Percentiles rank a stretch among this genome's conserved stretches.
phyloP scores from a whole-genome alignment of 2,797 vertebrate genomes.

The Chloroceryle inda region DNA sequence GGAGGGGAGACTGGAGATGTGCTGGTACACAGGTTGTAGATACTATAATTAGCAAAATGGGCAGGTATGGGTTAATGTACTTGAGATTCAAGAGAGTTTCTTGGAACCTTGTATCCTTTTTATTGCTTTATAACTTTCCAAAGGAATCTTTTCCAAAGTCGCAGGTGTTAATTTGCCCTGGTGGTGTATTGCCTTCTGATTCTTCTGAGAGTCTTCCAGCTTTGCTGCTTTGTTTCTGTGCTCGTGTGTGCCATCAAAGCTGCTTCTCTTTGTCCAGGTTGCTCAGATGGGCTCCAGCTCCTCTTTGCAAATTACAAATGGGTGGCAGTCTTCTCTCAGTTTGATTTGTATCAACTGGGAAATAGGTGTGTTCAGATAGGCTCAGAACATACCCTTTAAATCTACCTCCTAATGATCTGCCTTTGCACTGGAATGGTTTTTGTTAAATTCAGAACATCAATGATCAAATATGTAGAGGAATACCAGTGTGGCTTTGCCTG shows the following conservation, averaged over 20 bases:
- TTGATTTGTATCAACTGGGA: not conserved
- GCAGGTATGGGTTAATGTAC: not conserved
- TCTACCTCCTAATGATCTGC: not conserved
- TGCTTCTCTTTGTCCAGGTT: not conserved
- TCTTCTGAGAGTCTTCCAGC: not conserved
- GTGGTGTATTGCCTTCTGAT: not conserved
- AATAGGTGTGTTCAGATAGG: not conserved
- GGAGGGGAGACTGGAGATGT: not conserved
- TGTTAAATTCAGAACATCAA: not conserved
- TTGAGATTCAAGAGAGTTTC: not conserved
- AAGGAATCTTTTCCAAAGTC: not conserved
- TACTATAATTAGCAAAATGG: not conserved
- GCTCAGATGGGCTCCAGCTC: not conserved
- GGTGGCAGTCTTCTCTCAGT: not conserved
- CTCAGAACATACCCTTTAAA: not conserved
- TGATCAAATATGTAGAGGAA: not conserved
- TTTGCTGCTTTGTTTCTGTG: not conserved
- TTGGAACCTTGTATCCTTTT: not conserved
- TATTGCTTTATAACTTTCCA: not conserved
- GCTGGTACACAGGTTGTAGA: not conserved
- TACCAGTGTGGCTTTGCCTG: not conserved
- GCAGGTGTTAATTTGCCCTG: not conserved
- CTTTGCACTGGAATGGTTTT: not conserved
- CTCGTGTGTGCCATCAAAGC: not conserved
- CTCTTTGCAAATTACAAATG: not conserved